A percentile compares a stretch with the other conserved stretches of the same genome.
Conservation (phyloP, 2,113 vertebrate species). For the Gavialis gangeticus region DNA sequence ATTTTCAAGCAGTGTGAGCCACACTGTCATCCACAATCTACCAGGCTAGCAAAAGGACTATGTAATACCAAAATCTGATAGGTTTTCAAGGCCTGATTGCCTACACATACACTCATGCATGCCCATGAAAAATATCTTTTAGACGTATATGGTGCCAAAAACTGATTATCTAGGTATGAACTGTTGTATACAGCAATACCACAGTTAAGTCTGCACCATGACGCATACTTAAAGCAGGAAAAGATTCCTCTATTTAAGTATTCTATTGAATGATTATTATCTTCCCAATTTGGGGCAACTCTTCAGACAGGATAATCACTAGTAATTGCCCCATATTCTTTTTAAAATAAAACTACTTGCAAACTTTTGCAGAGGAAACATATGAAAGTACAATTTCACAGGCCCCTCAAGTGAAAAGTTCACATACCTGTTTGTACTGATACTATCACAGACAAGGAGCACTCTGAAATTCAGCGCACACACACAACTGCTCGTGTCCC, state of each 20-base stretch:
- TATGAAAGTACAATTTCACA: not conserved
- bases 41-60: not conserved
- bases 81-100: not conserved
- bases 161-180: not conserved
- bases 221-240: not conserved
- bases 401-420: not conserved
- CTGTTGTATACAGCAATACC: not conserved
- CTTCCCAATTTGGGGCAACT: too few relatives aligned
- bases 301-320: conserved; percentile 12
- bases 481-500: not conserved
- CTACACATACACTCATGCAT: not conserved
- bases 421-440: not conserved
- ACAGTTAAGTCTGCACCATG: not conserved
- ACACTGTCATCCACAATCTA: not conserved
- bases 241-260: not conserved
- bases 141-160: not conserved
- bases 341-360: not conserved
- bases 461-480: not conserved
- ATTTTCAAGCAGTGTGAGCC: not conserved
- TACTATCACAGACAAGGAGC: not conserved
- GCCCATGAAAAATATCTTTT: not conserved
- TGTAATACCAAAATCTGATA: not conserved
- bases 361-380: not conserved
- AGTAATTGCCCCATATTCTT: not conserved
- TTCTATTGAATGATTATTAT: not conserved